These are phyloP conservation scores for Galendromus occidentalis DNA, from an alignment of 1,140 invertebrate species.

Conservation along the genomic window DNA sequence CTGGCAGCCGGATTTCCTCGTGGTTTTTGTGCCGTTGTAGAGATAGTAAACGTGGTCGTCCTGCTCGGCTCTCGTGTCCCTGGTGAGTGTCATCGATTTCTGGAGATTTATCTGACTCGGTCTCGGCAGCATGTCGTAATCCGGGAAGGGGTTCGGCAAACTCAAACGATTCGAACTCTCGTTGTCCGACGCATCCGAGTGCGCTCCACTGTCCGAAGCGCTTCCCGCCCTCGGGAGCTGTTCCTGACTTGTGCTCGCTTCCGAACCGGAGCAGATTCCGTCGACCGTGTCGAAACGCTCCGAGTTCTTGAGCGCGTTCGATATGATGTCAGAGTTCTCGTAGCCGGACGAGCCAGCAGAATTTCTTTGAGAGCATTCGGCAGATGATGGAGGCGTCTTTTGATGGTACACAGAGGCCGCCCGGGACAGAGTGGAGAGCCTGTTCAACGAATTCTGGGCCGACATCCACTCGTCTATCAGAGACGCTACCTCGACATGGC, in stretches of 20 bases:
- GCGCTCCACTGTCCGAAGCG: constrained; percentile 4
- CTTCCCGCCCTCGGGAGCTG: constrained; percentile 3
- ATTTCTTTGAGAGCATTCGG: constrained; percentile 4
- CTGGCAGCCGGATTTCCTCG: background rate
- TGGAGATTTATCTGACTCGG: background rate
- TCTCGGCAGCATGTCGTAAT: constrained; percentile 1
- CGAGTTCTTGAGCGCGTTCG: background rate
- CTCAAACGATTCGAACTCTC: constrained; percentile 1
- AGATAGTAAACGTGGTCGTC: background rate
- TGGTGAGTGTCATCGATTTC: constrained; percentile 3
- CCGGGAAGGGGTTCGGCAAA: constrained; percentile 7
- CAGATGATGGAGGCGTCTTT: background rate
- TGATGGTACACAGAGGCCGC: background rate
- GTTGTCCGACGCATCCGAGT: background rate
- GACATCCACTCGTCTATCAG: constrained; percentile 38
- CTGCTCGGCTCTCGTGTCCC: background rate
- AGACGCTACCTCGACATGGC: constrained; percentile 44
- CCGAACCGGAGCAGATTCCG: background rate
- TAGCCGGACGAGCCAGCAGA: background rate
- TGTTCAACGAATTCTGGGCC: background rate
- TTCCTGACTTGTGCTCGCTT: constrained; percentile 4
- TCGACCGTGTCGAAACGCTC: background rate
- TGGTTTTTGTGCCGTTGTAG: constrained; percentile 6
- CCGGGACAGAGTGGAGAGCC: background rate
- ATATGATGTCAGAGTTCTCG: background rate